Evolutionary conservation across 2,113 vertebrate species (phyloP).

Genomic region (Hyperopisus bebe): DNA sequence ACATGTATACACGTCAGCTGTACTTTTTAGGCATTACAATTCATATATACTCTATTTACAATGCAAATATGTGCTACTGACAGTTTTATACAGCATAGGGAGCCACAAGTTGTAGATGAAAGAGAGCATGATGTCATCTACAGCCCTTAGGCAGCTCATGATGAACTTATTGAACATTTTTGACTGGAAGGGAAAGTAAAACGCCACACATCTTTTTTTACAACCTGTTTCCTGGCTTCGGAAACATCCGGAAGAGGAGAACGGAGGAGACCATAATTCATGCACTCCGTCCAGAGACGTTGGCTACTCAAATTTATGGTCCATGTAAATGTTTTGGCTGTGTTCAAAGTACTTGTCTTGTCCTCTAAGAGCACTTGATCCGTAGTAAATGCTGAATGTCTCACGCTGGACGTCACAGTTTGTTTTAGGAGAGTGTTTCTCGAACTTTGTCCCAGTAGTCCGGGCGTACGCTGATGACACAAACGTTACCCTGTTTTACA

Average conservation of each 20-base stretch:
- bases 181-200: slow-evolving; percentile 35
- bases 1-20: slow-evolving; percentile 60
- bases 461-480: slow-evolving; percentile 29
- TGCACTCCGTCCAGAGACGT: not conserved
- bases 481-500: not conserved
- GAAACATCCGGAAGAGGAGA: slow-evolving; percentile 1
- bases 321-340: not conserved
- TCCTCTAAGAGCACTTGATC: not conserved
- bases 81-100: slow-evolving; percentile 47
- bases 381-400: not conserved
- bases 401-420: not conserved
- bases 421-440: slow-evolving; percentile 25
- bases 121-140: slow-evolving; percentile 52
- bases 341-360: not conserved
- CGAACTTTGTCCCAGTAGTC: slow-evolving; percentile 31
- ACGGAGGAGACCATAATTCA: not conserved
- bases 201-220: not conserved
- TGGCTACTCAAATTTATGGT: not conserved
- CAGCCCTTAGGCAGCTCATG: slow-evolving; percentile 47
- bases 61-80: slow-evolving; percentile 47
- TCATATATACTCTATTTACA: slow-evolving; percentile 50
- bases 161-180: slow-evolving; percentile 47
- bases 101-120: slow-evolving; percentile 56
- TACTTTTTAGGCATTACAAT: slow-evolving; percentile 52
- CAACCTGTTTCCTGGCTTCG: slow-evolving; percentile 11